Conservation (phyloP, 2,888 invertebrate species). For the Apocheima hispidaria region DNA sequence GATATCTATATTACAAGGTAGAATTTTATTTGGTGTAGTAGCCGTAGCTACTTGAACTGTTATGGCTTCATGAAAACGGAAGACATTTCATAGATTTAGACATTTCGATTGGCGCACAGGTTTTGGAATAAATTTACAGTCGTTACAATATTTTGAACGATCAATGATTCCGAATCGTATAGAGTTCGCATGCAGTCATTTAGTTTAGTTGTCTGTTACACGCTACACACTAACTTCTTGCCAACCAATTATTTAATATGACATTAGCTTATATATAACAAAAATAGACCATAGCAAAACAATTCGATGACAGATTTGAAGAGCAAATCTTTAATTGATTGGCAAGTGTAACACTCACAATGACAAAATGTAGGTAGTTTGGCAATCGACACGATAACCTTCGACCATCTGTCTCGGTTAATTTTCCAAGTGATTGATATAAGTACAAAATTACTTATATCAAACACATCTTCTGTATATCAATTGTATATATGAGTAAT, state of each 20-base stretch:
- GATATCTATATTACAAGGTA: too few relatives aligned
- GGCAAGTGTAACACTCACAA: conserved; percentile 58
- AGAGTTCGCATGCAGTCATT: conserved; percentile 35
- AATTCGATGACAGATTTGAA: conserved; percentile 50
- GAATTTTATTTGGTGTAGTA: too few relatives aligned
- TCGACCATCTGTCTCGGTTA: conserved; percentile 40
- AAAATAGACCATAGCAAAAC: conserved; percentile 50
- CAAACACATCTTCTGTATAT: conserved; percentile 28
- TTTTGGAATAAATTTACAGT: too few relatives aligned
- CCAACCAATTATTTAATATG: conserved; percentile 51
- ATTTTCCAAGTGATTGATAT: conserved; percentile 24
- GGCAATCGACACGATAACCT: conserved; percentile 53
- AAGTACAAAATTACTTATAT: too few relatives aligned
- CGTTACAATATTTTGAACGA: not conserved
- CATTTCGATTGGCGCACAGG: too few relatives aligned
- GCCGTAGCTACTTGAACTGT: too few relatives aligned
- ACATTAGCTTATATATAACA: conserved; percentile 41
- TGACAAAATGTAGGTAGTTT: conserved; percentile 52
- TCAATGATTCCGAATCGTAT: conserved; percentile 9
- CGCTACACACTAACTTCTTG: conserved; percentile 60
- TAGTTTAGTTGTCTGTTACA: conserved; percentile 41
- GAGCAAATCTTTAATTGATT: conserved; percentile 56
- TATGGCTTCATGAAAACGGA: too few relatives aligned
- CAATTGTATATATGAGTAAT: conserved; percentile 53
- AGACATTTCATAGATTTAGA: too few relatives aligned